Percentiles rank a stretch among this genome's conserved stretches.
Conservation (phyloP, 2,113 vertebrate genomes). For the Stegostoma tigrinum region DNA sequence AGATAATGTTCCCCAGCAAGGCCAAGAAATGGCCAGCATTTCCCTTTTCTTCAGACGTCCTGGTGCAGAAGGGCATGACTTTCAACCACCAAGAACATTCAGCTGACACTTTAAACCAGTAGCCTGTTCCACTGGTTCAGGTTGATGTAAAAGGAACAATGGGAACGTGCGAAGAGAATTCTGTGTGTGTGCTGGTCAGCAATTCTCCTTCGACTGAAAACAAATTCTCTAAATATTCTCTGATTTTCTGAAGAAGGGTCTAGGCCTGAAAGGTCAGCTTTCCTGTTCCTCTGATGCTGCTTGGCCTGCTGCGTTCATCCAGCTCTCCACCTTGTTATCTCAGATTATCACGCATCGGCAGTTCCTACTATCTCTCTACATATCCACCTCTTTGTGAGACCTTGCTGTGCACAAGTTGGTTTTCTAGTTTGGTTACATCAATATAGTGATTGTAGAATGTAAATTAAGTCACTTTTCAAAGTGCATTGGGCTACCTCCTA, state of each 20-base stretch:
- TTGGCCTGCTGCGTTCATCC: too few species aligned
- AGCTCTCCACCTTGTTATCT: too few species aligned
- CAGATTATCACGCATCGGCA: too few species aligned
- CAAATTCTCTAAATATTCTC: neutral
- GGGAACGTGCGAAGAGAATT: neutral
- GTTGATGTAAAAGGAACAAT: neutral
- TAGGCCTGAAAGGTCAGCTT: too few species aligned
- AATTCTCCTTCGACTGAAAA: neutral
- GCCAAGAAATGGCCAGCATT: neutral
- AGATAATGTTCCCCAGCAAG: neutral
- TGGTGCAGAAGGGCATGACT: neutral
- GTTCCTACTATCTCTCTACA: neutral
- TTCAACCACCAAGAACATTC: neutral
- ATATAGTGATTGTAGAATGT: neutral
- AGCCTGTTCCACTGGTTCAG: neutral
- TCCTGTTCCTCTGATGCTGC: too few species aligned
- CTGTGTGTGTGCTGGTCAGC: neutral
- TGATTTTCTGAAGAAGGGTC: too few species aligned
- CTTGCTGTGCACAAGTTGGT: neutral
- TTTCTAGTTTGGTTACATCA: neutral
- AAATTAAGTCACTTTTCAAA: neutral
- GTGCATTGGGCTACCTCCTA: neutral
- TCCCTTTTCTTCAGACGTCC: neutral
- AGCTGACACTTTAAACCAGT: neutral
- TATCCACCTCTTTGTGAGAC: neutral